Evolutionary conservation across 2,113 vertebrate species (phyloP).

Genomic region (Nettapus auritus): DNA sequence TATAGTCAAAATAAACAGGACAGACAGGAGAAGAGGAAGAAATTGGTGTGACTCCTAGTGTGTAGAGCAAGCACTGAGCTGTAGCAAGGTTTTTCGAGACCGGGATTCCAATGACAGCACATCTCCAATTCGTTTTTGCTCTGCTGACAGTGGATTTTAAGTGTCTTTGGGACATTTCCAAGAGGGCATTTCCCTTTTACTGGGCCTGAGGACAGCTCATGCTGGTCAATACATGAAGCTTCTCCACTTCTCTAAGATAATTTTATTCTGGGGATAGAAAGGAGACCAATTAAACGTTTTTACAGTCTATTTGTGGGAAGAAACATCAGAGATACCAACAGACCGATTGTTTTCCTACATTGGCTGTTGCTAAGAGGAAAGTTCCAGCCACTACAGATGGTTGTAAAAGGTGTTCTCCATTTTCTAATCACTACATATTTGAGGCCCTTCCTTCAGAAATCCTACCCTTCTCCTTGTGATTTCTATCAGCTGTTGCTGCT

Average conservation of each 20-base stretch:
- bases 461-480: background rate
- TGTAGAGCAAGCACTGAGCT: background rate
- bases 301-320: background rate
- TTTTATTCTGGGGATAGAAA: background rate
- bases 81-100: too few species aligned
- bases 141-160: background rate
- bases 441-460: background rate
- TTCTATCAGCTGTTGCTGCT: background rate
- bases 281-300: background rate
- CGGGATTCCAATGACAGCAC: background rate
- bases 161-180: background rate
- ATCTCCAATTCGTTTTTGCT: background rate
- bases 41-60: rapidly evolving
- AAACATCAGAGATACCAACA: conserved; percentile 35
- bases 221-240: rapidly evolving
- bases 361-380: conserved; percentile 3
- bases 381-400: background rate
- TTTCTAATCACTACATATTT: background rate
- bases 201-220: background rate
- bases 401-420: background rate
- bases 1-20: background rate
- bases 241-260: background rate
- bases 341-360: background rate
- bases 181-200: background rate
- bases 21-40: background rate